Conservation (phyloP, 1,140 invertebrate genomes). For the Holcopasites calliopsidis region DNA sequence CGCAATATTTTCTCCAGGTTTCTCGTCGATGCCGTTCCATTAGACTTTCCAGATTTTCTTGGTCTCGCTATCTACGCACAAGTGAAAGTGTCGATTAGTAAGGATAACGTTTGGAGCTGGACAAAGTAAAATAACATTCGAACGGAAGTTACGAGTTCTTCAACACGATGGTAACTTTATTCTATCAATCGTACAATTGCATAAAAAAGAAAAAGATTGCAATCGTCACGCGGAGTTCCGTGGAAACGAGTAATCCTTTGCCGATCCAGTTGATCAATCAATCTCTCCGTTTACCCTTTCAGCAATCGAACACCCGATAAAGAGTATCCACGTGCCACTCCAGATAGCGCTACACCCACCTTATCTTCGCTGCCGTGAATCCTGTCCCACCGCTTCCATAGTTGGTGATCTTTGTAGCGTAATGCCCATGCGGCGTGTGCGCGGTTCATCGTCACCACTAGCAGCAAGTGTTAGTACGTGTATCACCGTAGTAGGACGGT, state of each 20-base stretch:
- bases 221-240: no score
- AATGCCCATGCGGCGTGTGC: slow-evolving; percentile 68
- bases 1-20: neutral
- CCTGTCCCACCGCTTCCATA: slow-evolving; percentile 61
- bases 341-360: slow-evolving; percentile 72
- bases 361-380: slow-evolving; percentile 30
- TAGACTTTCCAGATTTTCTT: neutral
- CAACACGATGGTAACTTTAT: no score
- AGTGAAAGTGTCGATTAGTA: slow-evolving; percentile 15
- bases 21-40: neutral
- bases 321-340: slow-evolving; percentile 21
- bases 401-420: slow-evolving; percentile 72
- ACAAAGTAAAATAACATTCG: neutral
- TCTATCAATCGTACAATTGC: no score
- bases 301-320: neutral
- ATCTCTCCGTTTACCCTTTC: neutral
- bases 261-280: neutral
- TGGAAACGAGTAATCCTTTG: neutral
- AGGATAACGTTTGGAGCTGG: neutral
- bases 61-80: neutral
- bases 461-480: slow-evolving; percentile 57
- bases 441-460: slow-evolving; percentile 65
- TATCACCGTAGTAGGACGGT: slow-evolving; percentile 47
- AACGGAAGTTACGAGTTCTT: no score
- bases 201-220: no score